phyloP scores from a whole-genome alignment of 1,140 invertebrate genomes.

The Drosophila prosaltans region DNA sequence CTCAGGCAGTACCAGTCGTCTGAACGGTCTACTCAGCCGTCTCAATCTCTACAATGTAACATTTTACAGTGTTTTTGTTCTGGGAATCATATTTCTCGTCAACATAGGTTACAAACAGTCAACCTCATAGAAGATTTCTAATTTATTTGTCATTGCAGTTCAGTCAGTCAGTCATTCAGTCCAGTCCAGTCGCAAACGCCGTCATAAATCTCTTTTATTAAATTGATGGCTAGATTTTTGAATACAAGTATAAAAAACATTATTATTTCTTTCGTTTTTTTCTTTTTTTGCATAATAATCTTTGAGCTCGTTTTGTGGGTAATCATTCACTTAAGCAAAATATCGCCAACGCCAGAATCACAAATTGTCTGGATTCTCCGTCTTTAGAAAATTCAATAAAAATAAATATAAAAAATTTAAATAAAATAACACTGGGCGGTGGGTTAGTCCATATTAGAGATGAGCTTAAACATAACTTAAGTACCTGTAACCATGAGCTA shows the following conservation, averaged over 20 bases:
- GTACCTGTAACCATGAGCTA: not conserved
- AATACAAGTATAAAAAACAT: constrained; percentile 34
- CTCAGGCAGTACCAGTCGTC: not conserved
- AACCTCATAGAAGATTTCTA: constrained; percentile 8
- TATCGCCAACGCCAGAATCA: constrained; percentile 50
- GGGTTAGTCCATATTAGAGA: constrained; percentile 12
- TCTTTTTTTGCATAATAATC: constrained; percentile 59
- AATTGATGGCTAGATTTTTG: constrained; percentile 22
- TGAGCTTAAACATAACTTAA: constrained; percentile 2
- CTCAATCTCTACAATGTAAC: constrained; percentile 72
- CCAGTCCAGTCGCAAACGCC: constrained; percentile 13
- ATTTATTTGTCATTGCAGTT: constrained; percentile 36
- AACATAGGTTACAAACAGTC: constrained; percentile 34
- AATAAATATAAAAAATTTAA: not conserved
- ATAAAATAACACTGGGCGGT: not conserved
- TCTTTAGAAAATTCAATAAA: constrained; percentile 57
- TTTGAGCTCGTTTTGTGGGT: constrained; percentile 52
- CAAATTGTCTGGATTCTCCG: constrained; percentile 50
- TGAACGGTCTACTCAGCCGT: constrained; percentile 48
- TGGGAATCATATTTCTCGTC: constrained; percentile 58
- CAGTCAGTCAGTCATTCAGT: not conserved
- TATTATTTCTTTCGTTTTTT: constrained; percentile 32
- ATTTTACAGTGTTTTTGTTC: constrained; percentile 57
- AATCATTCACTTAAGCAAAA: constrained; percentile 73
- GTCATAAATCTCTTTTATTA: constrained; percentile 28